Evolutionary conservation across 37 sponge, comb jelly and placozoan species (phyloP).

Genomic region (Oscarella lobularis): DNA sequence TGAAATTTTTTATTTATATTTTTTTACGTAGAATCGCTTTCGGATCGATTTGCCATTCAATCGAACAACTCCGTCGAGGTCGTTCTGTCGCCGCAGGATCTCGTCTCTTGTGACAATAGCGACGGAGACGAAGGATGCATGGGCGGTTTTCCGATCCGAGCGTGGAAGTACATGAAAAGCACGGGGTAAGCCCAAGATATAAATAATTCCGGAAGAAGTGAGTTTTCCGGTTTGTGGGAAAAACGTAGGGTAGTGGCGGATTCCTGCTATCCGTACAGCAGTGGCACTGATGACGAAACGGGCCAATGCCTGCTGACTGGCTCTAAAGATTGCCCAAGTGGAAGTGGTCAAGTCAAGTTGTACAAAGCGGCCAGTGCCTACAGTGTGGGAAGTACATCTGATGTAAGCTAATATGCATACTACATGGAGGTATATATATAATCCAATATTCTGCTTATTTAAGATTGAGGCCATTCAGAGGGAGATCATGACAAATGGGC

Average conservation of each 20-base stretch:
- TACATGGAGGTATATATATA: too few species aligned
- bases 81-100: background rate
- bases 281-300: background rate
- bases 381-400: background rate
- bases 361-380: background rate
- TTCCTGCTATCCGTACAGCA: background rate
- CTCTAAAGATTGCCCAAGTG: background rate
- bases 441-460: too few species aligned
- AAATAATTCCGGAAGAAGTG: too few species aligned
- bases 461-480: background rate
- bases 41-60: background rate
- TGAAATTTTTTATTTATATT: too few species aligned
- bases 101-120: background rate
- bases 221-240: background rate
- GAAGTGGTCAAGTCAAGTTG: background rate
- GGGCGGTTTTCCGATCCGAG: background rate
- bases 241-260: background rate
- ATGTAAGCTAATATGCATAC: too few species aligned
- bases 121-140: background rate
- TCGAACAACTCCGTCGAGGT: background rate
- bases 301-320: background rate
- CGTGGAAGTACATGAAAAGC: background rate
- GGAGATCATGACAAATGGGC: background rate
- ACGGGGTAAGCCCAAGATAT: background rate
- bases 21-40: background rate